Conservation (phyloP, 2,888 invertebrate genomes). For the Julus scanicus region DNA sequence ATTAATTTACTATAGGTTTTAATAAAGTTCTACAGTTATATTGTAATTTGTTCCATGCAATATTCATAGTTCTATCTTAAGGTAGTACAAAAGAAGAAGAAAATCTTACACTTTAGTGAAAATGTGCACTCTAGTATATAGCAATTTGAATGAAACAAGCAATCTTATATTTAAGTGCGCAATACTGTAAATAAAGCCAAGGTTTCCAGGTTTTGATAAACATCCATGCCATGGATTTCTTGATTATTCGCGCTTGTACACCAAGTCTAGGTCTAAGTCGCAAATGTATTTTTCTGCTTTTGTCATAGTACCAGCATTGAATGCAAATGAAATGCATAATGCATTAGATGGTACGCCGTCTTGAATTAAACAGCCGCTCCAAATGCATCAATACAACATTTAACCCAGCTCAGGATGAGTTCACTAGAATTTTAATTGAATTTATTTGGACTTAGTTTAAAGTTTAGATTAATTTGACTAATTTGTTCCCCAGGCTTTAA, state of each 20-base stretch:
- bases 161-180: background rate
- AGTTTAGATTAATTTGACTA: background rate
- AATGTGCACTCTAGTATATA: background rate
- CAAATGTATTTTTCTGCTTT: background rate
- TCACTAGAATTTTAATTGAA: background rate
- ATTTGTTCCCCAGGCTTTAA: background rate
- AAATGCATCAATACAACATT: background rate
- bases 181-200: background rate
- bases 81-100: no score
- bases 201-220: background rate
- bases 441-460: background rate
- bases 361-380: background rate
- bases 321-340: constrained; percentile 10
- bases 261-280: background rate
- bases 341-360: background rate
- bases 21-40: no score
- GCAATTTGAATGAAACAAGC: background rate
- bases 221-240: background rate
- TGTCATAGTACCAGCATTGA: background rate
- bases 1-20: no score
- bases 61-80: no score
- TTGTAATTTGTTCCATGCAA: no score
- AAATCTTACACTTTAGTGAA: background rate
- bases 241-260: background rate
- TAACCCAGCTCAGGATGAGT: background rate